Conservation (phyloP, 2,888 invertebrate genomes). For the Arctia plantaginis region DNA sequence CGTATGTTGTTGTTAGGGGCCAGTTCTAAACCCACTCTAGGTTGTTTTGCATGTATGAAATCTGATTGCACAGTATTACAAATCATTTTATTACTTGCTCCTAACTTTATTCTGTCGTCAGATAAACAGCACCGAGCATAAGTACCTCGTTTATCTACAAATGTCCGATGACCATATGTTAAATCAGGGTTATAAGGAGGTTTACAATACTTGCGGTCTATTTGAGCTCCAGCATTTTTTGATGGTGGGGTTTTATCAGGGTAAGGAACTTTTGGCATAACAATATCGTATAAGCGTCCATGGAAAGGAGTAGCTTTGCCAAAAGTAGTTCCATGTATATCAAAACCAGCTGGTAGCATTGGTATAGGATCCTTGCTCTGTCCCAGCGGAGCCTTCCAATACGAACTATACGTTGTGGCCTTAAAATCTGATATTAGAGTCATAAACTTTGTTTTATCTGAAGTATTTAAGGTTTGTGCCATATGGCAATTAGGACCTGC, state of each 20-base stretch:
- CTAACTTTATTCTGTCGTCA: conserved; percentile 69
- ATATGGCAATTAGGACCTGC: conserved; percentile 65
- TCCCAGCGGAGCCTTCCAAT: conserved; percentile 74
- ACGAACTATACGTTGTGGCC: conserved; percentile 71
- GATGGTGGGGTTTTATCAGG: conserved; percentile 66
- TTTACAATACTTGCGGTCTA: conserved; percentile 67
- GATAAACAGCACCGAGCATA: conserved; percentile 79
- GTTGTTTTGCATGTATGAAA: conserved; percentile 64
- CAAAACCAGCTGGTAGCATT: conserved; percentile 75
- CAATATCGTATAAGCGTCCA: conserved; percentile 72
- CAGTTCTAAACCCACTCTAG: conserved; percentile 72
- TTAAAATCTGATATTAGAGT: conserved; percentile 71
- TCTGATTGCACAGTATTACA: conserved; percentile 77
- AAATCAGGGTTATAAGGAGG: conserved; percentile 76
- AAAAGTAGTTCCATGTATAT: conserved; percentile 66
- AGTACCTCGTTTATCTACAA: conserved; percentile 79
- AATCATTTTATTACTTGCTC: conserved; percentile 67
- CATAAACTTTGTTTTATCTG: conserved; percentile 72
- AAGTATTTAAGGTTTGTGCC: conserved; percentile 66
- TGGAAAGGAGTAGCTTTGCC: conserved; percentile 66
- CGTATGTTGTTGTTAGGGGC: conserved; percentile 82
- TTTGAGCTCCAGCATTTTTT: conserved; percentile 64
- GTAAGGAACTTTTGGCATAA: conserved; percentile 72
- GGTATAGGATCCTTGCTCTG: conserved; percentile 67
- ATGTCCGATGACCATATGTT: conserved; percentile 78